Percentiles rank a stretch among this genome's conserved stretches.
phyloP scores from a whole-genome alignment of 2,888 invertebrate species.

The Sisyra nigra region DNA sequence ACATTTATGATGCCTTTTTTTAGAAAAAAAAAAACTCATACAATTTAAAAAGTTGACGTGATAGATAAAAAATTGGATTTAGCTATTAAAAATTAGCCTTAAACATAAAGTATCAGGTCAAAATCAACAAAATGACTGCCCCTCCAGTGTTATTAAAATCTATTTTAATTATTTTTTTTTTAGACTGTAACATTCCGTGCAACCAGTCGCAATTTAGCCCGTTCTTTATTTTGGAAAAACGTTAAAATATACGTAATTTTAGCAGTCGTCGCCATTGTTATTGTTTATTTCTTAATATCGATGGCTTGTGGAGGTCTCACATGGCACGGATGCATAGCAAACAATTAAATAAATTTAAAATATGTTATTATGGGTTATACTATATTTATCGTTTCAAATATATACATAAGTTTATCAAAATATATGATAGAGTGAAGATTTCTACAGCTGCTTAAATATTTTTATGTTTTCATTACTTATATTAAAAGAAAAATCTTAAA shows the following conservation, averaged over 20 bases:
- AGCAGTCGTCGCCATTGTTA: constrained; percentile 42
- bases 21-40: no score
- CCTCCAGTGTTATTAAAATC: not conserved
- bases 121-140: no score
- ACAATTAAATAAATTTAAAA: constrained; percentile 17
- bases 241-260: constrained; percentile 73
- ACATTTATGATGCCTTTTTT: no score
- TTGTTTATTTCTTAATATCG: constrained; percentile 71
- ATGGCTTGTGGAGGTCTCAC: constrained; percentile 75
- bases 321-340: constrained; percentile 50
- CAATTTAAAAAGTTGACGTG: no score
- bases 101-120: no score
- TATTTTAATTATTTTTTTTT: constrained; percentile 21
- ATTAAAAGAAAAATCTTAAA: not conserved
- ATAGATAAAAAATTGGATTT: no score
- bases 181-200: constrained; percentile 80
- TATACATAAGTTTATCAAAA: no score
- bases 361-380: not conserved
- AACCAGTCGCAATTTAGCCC: constrained; percentile 69
- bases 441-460: not conserved
- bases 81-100: no score
- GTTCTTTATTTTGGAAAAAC: constrained; percentile 88
- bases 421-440: no score
- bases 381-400: not conserved
- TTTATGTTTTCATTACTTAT: not conserved